Evolutionary conservation across 2,113 vertebrate genomes (phyloP).

Genomic region (Tetrax tetrax): DNA sequence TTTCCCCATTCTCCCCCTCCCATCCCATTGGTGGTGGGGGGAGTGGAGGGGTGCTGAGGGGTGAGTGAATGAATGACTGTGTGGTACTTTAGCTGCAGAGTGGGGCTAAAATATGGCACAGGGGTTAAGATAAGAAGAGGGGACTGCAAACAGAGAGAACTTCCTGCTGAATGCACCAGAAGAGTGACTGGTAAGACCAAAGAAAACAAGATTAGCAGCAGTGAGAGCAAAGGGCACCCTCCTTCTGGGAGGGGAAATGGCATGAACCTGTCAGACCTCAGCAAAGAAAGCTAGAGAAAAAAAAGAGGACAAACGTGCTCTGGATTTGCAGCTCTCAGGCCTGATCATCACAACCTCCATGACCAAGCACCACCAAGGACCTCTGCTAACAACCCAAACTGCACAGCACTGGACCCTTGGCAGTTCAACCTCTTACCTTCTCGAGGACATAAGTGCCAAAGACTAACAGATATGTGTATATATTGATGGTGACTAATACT

Average conservation of each 20-base stretch:
- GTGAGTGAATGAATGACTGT: no score
- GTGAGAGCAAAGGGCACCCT: not conserved
- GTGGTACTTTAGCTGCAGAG: no score
- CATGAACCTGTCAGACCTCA: not conserved
- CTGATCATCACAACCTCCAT: no score
- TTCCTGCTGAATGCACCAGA: not conserved
- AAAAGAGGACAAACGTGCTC: fast-evolving
- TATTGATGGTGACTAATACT: not conserved
- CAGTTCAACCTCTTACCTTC: not conserved
- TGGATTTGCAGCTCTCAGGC: not conserved
- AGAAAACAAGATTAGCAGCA: not conserved
- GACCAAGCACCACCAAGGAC: no score
- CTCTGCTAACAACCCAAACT: not conserved
- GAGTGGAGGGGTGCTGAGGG: no score
- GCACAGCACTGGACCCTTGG: not conserved
- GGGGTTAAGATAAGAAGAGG: not conserved
- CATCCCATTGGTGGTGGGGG: no score
- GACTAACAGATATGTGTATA: not conserved
- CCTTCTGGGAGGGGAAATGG: not conserved
- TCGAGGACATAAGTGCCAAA: not conserved
- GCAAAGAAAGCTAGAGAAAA: not conserved
- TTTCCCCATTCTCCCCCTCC: no score
- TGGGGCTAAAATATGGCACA: no score
- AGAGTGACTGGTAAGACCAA: not conserved
- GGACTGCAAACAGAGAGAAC: not conserved